phyloP scores from a whole-genome alignment of 2,888 invertebrate species.

The Tetropium fuscum region DNA sequence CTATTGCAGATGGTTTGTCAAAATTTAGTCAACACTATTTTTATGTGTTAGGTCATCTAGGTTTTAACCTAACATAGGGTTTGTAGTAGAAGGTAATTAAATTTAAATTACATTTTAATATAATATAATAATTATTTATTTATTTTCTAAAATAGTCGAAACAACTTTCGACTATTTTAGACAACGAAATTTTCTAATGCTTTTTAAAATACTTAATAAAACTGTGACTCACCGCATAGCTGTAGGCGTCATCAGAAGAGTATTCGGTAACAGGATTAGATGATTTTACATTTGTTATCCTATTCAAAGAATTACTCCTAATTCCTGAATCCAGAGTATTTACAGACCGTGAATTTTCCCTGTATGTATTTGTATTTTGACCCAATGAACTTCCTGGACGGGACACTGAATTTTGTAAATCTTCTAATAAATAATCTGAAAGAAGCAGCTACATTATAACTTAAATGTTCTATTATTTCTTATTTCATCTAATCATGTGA shows the following conservation, averaged over 20 bases:
- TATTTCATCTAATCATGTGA: too few relatives aligned
- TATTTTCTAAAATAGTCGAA: too few relatives aligned
- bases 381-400: constrained; percentile 61
- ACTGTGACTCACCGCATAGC: constrained; percentile 56
- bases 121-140: neutral
- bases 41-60: too few relatives aligned
- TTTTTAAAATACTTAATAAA: too few relatives aligned
- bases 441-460: constrained; percentile 16
- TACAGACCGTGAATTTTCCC: constrained; percentile 50
- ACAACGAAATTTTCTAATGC: too few relatives aligned
- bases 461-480: too few relatives aligned
- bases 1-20: too few relatives aligned
- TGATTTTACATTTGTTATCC: constrained; percentile 58
- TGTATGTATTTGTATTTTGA: constrained; percentile 52
- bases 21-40: too few relatives aligned
- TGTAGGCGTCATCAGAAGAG: constrained; percentile 62
- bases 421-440: constrained; percentile 64
- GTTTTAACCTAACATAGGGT: too few relatives aligned
- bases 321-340: constrained; percentile 47
- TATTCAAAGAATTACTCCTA: constrained; percentile 58
- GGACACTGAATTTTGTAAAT: constrained; percentile 64
- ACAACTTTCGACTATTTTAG: too few relatives aligned
- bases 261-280: constrained; percentile 63
- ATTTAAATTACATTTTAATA: neutral
- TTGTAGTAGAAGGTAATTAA: too few relatives aligned